phyloP scores from a whole-genome alignment of 2,113 vertebrate genomes.

The Corapipo altera region DNA sequence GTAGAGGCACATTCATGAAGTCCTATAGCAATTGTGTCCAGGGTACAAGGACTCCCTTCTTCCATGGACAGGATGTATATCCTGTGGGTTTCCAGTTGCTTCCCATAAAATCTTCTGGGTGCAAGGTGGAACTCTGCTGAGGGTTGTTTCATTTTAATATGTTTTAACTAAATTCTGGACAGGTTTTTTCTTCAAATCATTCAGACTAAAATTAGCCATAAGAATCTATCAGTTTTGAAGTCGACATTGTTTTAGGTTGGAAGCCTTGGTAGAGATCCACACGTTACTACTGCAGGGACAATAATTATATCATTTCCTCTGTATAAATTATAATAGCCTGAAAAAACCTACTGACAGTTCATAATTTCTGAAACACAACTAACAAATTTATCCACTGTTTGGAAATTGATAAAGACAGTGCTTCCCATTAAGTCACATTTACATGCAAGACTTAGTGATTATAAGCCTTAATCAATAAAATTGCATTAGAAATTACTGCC shows the following conservation, averaged over 20 bases:
- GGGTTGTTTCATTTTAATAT: not conserved
- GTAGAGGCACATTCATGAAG: not conserved
- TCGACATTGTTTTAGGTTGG: not conserved
- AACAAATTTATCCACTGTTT: conserved; percentile 1
- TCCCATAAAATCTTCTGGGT: not conserved
- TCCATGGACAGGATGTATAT: not conserved
- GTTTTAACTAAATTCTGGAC: not conserved
- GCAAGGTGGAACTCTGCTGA: not conserved
- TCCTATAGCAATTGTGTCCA: not conserved
- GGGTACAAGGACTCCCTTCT: not conserved
- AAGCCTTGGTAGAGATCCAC: not conserved
- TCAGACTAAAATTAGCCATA: not conserved
- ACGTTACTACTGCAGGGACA: not conserved
- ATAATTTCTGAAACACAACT: conserved; percentile 8
- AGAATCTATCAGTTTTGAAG: not conserved
- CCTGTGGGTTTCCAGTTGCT: not conserved
- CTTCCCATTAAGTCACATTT: not conserved
- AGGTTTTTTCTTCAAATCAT: not conserved
- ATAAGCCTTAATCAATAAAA: not conserved
- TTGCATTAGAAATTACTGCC: not conserved
- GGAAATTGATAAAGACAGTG: not conserved
- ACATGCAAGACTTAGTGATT: not conserved
- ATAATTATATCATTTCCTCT: not conserved
- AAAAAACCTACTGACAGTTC: conserved; percentile 7
- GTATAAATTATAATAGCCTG: not conserved